phyloP scores from a whole-genome alignment of 1,140 invertebrate species.

The Eciton burchellii region DNA sequence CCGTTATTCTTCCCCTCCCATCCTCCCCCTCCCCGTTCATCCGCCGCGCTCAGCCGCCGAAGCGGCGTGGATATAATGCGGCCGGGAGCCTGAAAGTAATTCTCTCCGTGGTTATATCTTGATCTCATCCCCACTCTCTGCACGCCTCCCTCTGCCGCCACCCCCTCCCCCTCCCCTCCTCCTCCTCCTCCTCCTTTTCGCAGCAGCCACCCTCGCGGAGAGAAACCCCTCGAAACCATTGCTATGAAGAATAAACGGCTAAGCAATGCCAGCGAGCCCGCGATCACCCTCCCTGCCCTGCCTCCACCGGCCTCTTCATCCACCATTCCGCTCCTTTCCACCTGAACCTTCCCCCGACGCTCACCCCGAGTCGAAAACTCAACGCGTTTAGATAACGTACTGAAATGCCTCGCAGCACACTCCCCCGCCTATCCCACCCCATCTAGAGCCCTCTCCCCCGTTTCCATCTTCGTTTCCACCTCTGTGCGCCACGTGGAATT shows the following conservation, averaged over 20 bases:
- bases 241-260: slow-evolving; percentile 78
- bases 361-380: slow-evolving; percentile 68
- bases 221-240: slow-evolving; percentile 58
- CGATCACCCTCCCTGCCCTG: slow-evolving; percentile 49
- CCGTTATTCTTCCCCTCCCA: slow-evolving; percentile 50
- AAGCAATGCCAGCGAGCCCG: slow-evolving; percentile 69
- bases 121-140: slow-evolving; percentile 72
- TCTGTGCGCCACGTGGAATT: slow-evolving; percentile 71
- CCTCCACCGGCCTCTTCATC: slow-evolving; percentile 48
- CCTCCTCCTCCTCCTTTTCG: slow-evolving; percentile 21
- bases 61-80: slow-evolving; percentile 79
- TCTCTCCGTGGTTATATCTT: slow-evolving; percentile 83
- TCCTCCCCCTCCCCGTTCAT: slow-evolving; percentile 27
- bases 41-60: slow-evolving; percentile 58
- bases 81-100: slow-evolving; percentile 80
- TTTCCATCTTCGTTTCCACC: slow-evolving; percentile 66
- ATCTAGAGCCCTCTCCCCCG: not conserved
- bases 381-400: slow-evolving; percentile 76
- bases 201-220: slow-evolving; percentile 40
- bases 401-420: slow-evolving; percentile 77
- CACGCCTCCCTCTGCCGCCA: slow-evolving; percentile 20
- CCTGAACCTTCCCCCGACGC: slow-evolving; percentile 30
- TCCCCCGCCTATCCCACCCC: slow-evolving; percentile 44
- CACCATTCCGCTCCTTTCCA: slow-evolving; percentile 57
- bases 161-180: slow-evolving; percentile 9